Evolutionary conservation across 2,113 vertebrate species (phyloP).

Genomic region (Salvator merianae): DNA sequence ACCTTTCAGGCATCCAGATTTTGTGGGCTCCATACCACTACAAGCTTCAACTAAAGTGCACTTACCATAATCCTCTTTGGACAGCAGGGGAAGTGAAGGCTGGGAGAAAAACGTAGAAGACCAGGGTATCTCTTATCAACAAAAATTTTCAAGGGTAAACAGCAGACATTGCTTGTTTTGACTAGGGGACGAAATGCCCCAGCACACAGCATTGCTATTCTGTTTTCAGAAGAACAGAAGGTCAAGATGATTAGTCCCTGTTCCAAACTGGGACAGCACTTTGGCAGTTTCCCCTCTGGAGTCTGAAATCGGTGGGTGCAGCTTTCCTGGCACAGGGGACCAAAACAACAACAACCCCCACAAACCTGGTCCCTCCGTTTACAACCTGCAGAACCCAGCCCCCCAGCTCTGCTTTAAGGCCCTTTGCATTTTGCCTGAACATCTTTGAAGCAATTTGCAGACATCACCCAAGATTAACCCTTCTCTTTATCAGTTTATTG

Average conservation of each 20-base stretch:
- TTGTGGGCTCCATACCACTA: too few species aligned
- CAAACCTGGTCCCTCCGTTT: too few species aligned
- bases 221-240: background rate
- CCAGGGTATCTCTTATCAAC: background rate
- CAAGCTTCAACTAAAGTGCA: too few species aligned
- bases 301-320: too few species aligned
- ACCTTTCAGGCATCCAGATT: too few species aligned
- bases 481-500: too few species aligned
- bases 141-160: fast-evolving
- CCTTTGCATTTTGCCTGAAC: background rate
- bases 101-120: background rate
- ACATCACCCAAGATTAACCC: too few species aligned
- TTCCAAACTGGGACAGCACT: too few species aligned
- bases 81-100: background rate
- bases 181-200: slow-evolving; percentile 46
- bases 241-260: background rate
- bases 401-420: background rate
- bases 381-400: too few species aligned
- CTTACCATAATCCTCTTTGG: too few species aligned
- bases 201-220: slow-evolving; percentile 28
- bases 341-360: background rate
- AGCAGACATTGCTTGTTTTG: slow-evolving; percentile 37
- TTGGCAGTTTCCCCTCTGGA: too few species aligned
- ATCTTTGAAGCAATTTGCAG: background rate
- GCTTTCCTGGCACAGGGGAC: background rate